A percentile compares a stretch with the other conserved stretches of the same genome.
Conservation (phyloP, 2,888 invertebrate genomes). For the Dendrolimus pini region DNA sequence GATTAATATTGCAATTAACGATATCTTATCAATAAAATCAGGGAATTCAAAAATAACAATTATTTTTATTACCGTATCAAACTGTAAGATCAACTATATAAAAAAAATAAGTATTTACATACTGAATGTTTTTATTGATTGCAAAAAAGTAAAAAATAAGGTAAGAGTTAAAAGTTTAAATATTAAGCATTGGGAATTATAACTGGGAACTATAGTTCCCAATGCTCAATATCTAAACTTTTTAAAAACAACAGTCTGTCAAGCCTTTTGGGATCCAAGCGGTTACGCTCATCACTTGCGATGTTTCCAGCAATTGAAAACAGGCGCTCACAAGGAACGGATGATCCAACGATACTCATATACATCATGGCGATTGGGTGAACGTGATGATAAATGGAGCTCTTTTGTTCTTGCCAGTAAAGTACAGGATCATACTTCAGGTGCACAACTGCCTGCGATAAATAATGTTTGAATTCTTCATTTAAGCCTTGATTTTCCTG, state of each 20-base stretch:
- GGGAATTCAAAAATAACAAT: too few species aligned
- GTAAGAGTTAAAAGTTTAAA: neutral
- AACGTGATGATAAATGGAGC: constrained; percentile 21
- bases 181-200: too few species aligned
- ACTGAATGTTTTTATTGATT: constrained; percentile 3
- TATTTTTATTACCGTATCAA: too few species aligned
- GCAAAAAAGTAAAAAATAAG: neutral
- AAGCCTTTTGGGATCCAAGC: constrained; percentile 19
- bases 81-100: too few species aligned
- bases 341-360: constrained; percentile 15
- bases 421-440: too few species aligned
- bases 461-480: constrained; percentile 28
- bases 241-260: constrained; percentile 17
- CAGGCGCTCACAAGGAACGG: constrained; percentile 19
- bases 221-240: constrained; percentile 10
- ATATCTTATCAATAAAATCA: too few species aligned
- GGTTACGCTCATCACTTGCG: constrained; percentile 19
- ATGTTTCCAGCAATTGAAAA: constrained; percentile 20
- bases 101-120: too few species aligned
- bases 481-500: constrained; percentile 22
- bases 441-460: constrained; percentile 27
- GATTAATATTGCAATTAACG: too few species aligned
- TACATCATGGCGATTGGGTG: constrained; percentile 20
- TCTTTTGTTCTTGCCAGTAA: constrained; percentile 15
- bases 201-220: constrained; percentile 4